Conservation (phyloP, 2,888 invertebrate species). For the Polydrusus tereticollis region DNA sequence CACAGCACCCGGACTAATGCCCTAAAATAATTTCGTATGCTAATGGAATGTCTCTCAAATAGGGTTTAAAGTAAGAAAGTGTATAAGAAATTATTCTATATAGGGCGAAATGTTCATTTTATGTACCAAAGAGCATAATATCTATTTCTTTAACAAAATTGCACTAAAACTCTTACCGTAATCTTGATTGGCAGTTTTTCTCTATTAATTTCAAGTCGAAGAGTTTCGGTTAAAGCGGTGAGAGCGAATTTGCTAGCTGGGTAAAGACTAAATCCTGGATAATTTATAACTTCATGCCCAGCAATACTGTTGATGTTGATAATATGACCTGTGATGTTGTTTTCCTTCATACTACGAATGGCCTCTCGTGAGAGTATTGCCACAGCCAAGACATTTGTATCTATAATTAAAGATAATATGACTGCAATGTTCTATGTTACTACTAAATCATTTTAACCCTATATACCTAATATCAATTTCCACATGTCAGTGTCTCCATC, state of each 20-base stretch:
- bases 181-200: slow-evolving; percentile 52
- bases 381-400: slow-evolving; percentile 53
- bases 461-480: slow-evolving; percentile 46
- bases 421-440: too few species aligned
- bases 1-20: slow-evolving; percentile 53
- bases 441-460: too few species aligned
- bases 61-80: too few species aligned
- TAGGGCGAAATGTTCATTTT: too few species aligned
- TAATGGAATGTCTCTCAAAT: too few species aligned
- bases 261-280: slow-evolving; percentile 48
- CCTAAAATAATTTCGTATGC: slow-evolving; percentile 44
- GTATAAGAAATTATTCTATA: too few species aligned
- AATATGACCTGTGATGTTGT: slow-evolving; percentile 52
- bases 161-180: slow-evolving; percentile 42
- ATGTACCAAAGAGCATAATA: too few species aligned
- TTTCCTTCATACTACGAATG: slow-evolving; percentile 50
- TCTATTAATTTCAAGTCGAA: slow-evolving; percentile 50
- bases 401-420: slow-evolving; percentile 17
- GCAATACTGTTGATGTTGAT: slow-evolving; percentile 53
- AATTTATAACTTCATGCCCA: slow-evolving; percentile 48
- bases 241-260: slow-evolving; percentile 54
- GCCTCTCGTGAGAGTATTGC: slow-evolving; percentile 54
- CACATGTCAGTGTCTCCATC: slow-evolving; percentile 52
- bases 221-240: slow-evolving; percentile 52
- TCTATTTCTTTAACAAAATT: too few species aligned